These are phyloP conservation scores for Euproctis similis DNA, from an alignment of 2,888 invertebrate species.

Conservation along the genomic window DNA sequence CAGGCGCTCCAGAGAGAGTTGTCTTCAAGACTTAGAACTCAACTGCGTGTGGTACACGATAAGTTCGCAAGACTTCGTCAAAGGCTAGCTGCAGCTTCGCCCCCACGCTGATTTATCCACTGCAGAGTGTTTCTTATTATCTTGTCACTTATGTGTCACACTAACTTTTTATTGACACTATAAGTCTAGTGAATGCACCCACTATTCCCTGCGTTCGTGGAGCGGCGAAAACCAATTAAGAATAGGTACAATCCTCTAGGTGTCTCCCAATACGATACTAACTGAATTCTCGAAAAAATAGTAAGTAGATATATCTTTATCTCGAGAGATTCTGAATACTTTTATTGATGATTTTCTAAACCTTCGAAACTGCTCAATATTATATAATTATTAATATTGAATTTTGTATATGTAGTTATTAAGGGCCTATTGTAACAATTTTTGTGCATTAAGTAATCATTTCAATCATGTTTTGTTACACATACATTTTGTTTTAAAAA, in stretches of 20 bases:
- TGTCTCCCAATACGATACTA: too few species aligned
- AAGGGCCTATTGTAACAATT: conserved; percentile 18
- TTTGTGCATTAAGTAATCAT: conserved; percentile 12
- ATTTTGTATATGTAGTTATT: conserved; percentile 1
- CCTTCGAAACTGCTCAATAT: conserved; percentile 10
- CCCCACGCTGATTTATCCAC: conserved; percentile 37
- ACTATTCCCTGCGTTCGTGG: too few species aligned
- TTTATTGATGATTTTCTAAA: too few species aligned
- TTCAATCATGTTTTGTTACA: too few species aligned
- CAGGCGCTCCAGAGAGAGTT: conserved; percentile 87
- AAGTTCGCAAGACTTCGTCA: conserved; percentile 84
- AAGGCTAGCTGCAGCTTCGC: conserved; percentile 76
- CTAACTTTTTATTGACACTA: conserved; percentile 9
- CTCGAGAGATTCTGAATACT: too few species aligned
- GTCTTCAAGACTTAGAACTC: conserved; percentile 82
- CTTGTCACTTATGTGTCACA: too few species aligned
- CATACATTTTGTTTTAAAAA: too few species aligned
- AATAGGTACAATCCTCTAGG: too few species aligned
- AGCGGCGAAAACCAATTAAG: too few species aligned
- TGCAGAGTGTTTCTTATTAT: neutral
- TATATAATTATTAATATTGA: conserved; percentile 1
- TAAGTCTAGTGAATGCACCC: conserved; percentile 5
- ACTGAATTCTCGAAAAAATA: too few species aligned
- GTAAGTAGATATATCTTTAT: too few species aligned
- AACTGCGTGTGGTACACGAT: conserved; percentile 83